phyloP scores from a whole-genome alignment of 2,888 invertebrate species.

The Lasius platythorax region DNA sequence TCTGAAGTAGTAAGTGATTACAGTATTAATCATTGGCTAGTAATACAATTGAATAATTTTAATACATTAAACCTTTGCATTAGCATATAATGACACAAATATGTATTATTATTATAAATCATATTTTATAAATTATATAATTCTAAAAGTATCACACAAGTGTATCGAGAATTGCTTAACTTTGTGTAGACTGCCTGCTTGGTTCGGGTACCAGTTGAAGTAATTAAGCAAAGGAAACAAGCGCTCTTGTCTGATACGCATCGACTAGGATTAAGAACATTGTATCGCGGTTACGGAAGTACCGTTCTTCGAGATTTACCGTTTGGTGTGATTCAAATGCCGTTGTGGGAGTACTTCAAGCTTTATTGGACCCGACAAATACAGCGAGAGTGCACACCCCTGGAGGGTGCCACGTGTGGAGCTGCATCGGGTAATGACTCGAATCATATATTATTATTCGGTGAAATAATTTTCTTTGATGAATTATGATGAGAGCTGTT shows the following conservation, averaged over 20 bases:
- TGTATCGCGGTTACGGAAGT: slow-evolving; percentile 93
- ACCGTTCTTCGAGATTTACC: slow-evolving; percentile 95
- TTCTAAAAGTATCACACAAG: background rate
- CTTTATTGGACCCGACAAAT: slow-evolving; percentile 85
- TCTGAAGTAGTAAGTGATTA: slow-evolving; percentile 93
- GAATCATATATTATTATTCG: background rate
- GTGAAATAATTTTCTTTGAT: slow-evolving; percentile 6
- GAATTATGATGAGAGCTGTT: background rate
- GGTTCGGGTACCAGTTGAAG: slow-evolving; percentile 97
- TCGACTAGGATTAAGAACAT: slow-evolving; percentile 82
- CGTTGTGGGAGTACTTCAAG: slow-evolving; percentile 97
- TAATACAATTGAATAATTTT: background rate
- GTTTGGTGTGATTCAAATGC: slow-evolving; percentile 98
- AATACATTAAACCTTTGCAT: background rate
- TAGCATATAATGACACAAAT: background rate
- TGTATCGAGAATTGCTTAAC: background rate
- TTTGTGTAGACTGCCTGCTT: slow-evolving; percentile 92
- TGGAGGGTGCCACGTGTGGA: slow-evolving; percentile 95
- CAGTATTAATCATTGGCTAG: background rate
- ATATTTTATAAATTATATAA: background rate
- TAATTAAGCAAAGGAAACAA: slow-evolving; percentile 98
- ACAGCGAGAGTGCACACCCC: slow-evolving; percentile 86
- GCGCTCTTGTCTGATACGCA: slow-evolving; percentile 87
- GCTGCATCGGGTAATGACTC: slow-evolving; percentile 90
- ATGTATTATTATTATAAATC: slow-evolving; percentile 1